Conservation (phyloP, 2,797 vertebrate species). For the Pristis pectinata region DNA sequence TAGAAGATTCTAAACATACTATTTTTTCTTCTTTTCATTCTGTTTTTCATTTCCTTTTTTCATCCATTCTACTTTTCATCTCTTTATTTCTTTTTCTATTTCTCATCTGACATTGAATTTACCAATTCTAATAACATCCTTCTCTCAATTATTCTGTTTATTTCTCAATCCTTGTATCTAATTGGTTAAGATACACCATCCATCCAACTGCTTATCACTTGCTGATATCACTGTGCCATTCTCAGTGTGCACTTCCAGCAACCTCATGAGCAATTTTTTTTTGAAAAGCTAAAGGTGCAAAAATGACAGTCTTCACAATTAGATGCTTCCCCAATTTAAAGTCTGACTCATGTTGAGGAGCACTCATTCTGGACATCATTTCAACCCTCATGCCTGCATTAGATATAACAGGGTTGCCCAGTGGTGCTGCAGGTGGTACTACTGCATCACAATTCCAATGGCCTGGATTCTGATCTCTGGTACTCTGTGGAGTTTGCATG, state of each 20-base stretch:
- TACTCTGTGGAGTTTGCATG: too few relatives aligned
- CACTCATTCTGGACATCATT: neutral
- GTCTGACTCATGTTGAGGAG: neutral
- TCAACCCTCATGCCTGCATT: too few relatives aligned
- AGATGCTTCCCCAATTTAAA: neutral
- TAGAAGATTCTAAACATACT: neutral
- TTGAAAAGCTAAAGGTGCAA: neutral
- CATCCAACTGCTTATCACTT: neutral
- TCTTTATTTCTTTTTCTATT: neutral
- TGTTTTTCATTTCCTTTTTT: neutral
- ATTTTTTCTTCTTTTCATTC: neutral
- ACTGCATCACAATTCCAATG: too few relatives aligned
- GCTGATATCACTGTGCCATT: neutral
- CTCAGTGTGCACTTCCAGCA: neutral
- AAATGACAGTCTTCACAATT: neutral
- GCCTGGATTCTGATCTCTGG: too few relatives aligned
- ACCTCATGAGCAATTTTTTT: neutral
- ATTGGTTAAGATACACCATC: neutral
- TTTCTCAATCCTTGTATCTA: neutral
- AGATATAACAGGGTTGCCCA: too few relatives aligned
- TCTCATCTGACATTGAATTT: neutral
- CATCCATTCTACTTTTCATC: neutral
- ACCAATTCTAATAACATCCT: neutral
- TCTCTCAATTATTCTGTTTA: neutral
- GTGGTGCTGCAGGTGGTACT: too few relatives aligned